phyloP scores from a whole-genome alignment of 2,797 vertebrate genomes.

The Cryptoprocta ferox region DNA sequence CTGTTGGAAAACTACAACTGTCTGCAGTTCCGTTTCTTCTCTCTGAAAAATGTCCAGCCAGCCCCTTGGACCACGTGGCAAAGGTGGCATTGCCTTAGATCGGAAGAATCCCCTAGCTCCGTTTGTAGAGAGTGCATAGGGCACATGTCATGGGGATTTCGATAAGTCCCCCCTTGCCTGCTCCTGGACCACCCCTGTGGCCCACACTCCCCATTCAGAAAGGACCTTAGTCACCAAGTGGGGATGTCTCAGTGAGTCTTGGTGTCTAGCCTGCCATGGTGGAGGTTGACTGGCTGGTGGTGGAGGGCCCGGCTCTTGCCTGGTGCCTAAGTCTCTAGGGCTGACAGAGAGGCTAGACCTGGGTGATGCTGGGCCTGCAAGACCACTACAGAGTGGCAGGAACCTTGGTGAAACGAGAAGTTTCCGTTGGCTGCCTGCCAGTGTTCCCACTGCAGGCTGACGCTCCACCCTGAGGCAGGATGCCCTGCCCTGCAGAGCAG shows the following conservation, averaged over 20 bases:
- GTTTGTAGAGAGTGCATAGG: neutral
- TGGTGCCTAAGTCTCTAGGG: neutral
- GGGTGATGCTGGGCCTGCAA: conserved; percentile 53
- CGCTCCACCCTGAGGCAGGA: conserved; percentile 90
- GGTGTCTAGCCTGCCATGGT: neutral
- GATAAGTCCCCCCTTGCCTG: conserved; percentile 3
- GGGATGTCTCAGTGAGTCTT: neutral
- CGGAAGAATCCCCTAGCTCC: neutral
- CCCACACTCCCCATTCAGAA: neutral
- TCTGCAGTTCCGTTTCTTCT: neutral
- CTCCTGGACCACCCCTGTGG: neutral
- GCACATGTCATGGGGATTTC: neutral
- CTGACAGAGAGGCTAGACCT: neutral
- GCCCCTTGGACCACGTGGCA: neutral
- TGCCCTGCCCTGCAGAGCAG: conserved; percentile 88
- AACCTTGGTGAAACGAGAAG: conserved; percentile 75
- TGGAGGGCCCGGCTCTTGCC: neutral
- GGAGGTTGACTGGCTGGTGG: neutral
- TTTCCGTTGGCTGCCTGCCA: conserved; percentile 87
- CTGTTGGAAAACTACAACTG: neutral
- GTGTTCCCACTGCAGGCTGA: conserved; percentile 83
- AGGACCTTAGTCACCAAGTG: neutral
- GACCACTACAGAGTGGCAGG: conserved; percentile 74
- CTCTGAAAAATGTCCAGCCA: neutral
- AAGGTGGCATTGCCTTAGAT: neutral